A percentile compares a stretch with the other conserved stretches of the same genome.
Conservation (phyloP, 2,113 vertebrate species). For the Pseudorhombus dupliciocellatus region DNA sequence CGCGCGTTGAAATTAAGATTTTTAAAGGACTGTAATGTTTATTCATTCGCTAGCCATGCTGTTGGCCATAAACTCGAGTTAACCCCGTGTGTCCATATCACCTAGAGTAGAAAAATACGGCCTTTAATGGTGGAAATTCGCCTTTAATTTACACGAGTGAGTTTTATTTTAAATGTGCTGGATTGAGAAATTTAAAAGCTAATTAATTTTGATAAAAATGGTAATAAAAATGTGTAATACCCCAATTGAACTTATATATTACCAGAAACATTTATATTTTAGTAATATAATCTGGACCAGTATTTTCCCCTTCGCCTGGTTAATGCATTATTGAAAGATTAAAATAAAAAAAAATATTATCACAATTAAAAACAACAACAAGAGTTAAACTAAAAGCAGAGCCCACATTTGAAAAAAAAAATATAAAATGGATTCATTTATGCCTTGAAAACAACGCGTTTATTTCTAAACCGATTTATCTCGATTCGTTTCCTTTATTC, state of each 20-base stretch:
- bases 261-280: neutral
- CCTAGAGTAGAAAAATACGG: constrained; percentile 6
- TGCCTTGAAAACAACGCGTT: no score
- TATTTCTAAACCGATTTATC: no score
- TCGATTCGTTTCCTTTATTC: no score
- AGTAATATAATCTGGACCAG: no score
- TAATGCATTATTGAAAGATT: no score
- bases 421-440: no score
- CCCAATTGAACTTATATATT: neutral
- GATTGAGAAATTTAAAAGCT: neutral
- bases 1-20: neutral
- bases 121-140: neutral
- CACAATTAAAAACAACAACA: no score
- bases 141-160: constrained; percentile 2
- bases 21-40: neutral
- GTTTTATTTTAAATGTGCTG: neutral
- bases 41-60: neutral
- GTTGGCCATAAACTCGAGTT: neutral
- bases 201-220: neutral
- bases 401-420: no score
- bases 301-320: no score
- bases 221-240: neutral
- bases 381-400: no score
- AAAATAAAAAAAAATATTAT: no score
- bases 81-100: neutral